Conservation (phyloP, 2,888 invertebrate genomes). For the Lypha dubia region DNA sequence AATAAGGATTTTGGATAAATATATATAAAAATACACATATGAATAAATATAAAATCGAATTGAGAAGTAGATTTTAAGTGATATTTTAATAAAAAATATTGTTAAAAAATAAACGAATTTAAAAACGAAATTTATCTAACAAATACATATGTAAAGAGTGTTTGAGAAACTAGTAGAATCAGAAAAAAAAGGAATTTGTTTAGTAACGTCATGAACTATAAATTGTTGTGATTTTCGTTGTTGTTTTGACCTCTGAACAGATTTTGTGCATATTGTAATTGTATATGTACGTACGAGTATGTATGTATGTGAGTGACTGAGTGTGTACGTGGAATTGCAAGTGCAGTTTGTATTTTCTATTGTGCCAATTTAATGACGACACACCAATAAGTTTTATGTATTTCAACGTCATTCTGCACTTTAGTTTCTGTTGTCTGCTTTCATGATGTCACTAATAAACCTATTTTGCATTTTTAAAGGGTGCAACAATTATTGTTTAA, state of each 20-base stretch:
- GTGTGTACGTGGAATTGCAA: background rate
- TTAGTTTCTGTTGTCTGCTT: constrained; percentile 17
- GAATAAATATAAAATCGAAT: background rate
- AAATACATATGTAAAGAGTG: background rate
- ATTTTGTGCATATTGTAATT: background rate
- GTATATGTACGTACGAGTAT: background rate
- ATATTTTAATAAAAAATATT: background rate
- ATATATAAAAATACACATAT: background rate
- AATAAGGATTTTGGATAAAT: background rate
- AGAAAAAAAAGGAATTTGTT: background rate
- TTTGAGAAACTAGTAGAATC: background rate
- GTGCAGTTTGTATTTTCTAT: constrained; percentile 24
- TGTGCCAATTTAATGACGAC: constrained; percentile 65
- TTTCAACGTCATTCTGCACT: constrained; percentile 35
- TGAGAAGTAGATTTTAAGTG: background rate
- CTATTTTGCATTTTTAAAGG: constrained; percentile 34
- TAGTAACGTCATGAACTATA: background rate
- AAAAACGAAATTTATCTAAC: background rate
- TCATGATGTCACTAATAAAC: constrained; percentile 66
- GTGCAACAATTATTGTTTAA: constrained; percentile 19
- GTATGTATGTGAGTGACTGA: background rate
- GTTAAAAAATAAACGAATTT: background rate
- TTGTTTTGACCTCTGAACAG: constrained; percentile 32
- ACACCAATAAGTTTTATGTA: constrained; percentile 3
- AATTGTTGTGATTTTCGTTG: constrained; percentile 6